Evolutionary conservation across 2,113 vertebrate species (phyloP), one percentile per base, ranked within the genome.

Genomic region (Mionectes macconnelli): DNA sequence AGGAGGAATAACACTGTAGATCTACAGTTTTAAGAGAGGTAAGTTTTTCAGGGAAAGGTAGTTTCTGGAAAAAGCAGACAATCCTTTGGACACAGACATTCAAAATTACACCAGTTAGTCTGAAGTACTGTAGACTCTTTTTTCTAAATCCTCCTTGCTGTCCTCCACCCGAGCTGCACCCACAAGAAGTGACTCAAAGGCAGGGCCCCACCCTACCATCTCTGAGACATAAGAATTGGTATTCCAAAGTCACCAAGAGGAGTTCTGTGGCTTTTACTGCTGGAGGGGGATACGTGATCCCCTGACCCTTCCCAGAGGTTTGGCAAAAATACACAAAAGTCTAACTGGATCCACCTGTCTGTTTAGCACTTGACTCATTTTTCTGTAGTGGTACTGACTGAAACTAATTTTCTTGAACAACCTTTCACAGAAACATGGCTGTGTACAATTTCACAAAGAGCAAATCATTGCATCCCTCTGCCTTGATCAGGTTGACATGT

Each of bases 361-460:
- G 84, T 76, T 90, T 88, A 96, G 89, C 85, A 66, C 74, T 96
- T 93, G 42, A 40, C 75, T 67, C 49, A 68, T 84, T 93, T 96
- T 88, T 94, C 68, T 47, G 78, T 63, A 75, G 35, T 86, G 63
- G 42, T 81, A 31, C 84, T 80, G 60, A 85, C 91, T 91, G 75
- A 96, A 97, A 90, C 62, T 95, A 67, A 96, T 95, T 97, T 96
- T 87, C 69, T 95, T 79, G 91, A 97, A 86, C 73, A 85, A 50
- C 10, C 11, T 69, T 93, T 87, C 69, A 83, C 85, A 84, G 16
- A 84, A 87, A 90, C 67, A 76, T 40, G 52, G 10, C 50, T 84
- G 56, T n/a, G 73, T 87, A 96, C 40, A 76, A 27, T 69, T 84
- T 84, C 76, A 77, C 60, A 77, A 89, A 81, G 63, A 75, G 68